Evolutionary conservation across 2,888 invertebrate genomes (phyloP), one percentile per base, ranked within the genome.

Genomic region (Meteorus cinctellus): DNA sequence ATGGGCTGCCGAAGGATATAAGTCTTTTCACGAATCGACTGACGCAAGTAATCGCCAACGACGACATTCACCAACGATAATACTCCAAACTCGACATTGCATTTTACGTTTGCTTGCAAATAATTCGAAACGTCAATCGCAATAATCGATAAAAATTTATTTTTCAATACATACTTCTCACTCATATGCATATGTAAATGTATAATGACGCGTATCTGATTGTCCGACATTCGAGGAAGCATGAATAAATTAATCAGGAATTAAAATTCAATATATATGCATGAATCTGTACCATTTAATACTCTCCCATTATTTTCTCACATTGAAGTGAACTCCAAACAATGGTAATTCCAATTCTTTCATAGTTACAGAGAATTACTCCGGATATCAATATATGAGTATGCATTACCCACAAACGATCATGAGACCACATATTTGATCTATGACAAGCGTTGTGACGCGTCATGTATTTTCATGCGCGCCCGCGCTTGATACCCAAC

Each of bases 1-100:
- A 72, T 63, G 31, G 31, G 72, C 72, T 72, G 72, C 72, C 72
- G 72, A 72, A 72, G 63, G 72, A 63, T 72, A 72, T 72, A 31
- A 72, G 72, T 71, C 41, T 72, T 63, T 63, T 72, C 34, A n/a
- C 45, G 63, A 72, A 72, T 63, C 51, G 63, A 62, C 45, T 62
- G 36, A 55, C 71, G 19, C 36, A 41, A 45, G 48, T 36, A 70
- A 34, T 71, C 31, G 48, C 48, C 55, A 55, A n/a, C 48, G 48
- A 48, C 48, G 16, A 48, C n/a, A 48, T 4, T 3, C 3, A 10
- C 1, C n/a, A 16, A n/a, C 48, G 2, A n/a, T 3, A 48, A 5
- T 5, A 48, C n/a, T 48, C 4, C 1, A 0, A 55, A 55, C 19
- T 55, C 24, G 48, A 36, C 41, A n/a, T 31, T 24, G 31, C 10